Conservation (phyloP, 2,797 vertebrate species). For the Acanthornis magna region DNA sequence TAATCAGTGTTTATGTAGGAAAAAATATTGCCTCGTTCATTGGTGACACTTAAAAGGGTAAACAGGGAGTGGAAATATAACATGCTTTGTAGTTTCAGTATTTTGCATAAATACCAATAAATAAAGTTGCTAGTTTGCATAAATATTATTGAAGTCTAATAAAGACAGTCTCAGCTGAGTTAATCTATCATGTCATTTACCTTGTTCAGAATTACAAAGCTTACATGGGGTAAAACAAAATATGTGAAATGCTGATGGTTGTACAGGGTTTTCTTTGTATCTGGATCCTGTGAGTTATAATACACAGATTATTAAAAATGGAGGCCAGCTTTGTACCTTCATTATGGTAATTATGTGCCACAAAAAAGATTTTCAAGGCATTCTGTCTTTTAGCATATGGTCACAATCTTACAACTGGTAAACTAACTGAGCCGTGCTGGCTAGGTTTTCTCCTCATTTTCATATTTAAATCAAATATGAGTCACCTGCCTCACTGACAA, state of each 20-base stretch:
- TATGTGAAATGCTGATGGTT: not conserved
- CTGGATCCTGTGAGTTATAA: rapidly evolving
- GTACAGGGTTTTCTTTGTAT: not conserved
- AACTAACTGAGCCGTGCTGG: not conserved
- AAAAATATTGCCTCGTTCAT: not conserved
- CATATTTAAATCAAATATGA: not conserved
- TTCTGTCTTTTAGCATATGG: not conserved
- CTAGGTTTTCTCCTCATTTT: not conserved
- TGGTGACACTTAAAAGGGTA: not conserved
- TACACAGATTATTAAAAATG: not conserved
- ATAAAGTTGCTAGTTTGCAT: not conserved
- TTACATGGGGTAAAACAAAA: not conserved
- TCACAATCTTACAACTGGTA: not conserved
- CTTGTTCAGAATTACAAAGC: not conserved
- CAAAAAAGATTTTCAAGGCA: not conserved
- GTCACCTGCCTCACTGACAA: not conserved
- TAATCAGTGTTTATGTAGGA: not conserved
- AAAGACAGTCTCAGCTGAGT: not conserved
- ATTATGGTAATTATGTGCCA: not conserved
- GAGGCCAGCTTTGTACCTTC: not conserved
- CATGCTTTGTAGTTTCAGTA: not conserved
- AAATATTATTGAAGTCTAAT: not conserved
- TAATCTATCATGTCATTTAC: not conserved
- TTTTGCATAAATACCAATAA: not conserved
- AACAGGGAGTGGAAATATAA: not conserved